phyloP scores from a whole-genome alignment of 53 echinoderm and acorn worm species.

The Paelopatides confundens region DNA sequence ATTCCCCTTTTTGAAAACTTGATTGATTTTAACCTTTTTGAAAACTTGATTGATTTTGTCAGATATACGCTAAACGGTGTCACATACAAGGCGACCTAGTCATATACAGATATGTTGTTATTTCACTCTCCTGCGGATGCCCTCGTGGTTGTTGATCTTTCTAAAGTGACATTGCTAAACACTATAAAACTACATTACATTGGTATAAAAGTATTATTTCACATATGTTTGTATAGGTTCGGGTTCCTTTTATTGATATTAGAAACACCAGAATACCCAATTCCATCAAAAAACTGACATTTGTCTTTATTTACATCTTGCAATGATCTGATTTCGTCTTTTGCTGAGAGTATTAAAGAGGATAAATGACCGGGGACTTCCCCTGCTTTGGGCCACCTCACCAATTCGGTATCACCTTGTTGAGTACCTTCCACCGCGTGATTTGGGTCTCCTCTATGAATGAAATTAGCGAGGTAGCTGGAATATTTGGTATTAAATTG shows the following conservation, averaged over 20 bases:
- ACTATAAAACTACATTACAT: no score
- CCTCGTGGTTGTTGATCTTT: no score
- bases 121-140: no score
- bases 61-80: no score
- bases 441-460: constrained; percentile 56
- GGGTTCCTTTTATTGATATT: constrained; percentile 25
- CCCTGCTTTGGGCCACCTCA: background rate
- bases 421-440: background rate
- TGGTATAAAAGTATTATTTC: no score
- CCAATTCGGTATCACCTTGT: background rate
- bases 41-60: no score
- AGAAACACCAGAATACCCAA: constrained; percentile 17
- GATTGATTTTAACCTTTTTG: no score
- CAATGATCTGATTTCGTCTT: background rate
- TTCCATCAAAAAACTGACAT: constrained; percentile 29
- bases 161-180: no score
- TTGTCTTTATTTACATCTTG: background rate
- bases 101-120: no score
- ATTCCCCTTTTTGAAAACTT: no score
- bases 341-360: background rate
- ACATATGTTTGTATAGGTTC: background rate
- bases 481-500: background rate
- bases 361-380: background rate
- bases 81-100: no score
- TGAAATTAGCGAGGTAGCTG: constrained; percentile 44